These are phyloP conservation scores for Mesodorylaimus sp. DNA, from an alignment of 2,888 invertebrate species.

Conservation along the genomic window DNA sequence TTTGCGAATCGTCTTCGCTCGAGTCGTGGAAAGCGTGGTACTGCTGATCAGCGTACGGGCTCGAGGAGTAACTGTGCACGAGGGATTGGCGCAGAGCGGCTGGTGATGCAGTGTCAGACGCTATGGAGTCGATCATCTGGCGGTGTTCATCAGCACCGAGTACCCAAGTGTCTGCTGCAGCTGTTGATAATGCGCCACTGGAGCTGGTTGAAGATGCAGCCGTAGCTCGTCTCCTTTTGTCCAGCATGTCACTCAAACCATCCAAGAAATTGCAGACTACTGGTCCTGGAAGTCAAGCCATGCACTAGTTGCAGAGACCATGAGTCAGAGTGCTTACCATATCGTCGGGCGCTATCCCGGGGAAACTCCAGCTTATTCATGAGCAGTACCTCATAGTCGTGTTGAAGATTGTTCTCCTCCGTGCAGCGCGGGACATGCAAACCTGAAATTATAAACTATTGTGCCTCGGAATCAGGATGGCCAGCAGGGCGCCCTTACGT, in stretches of 20 bases:
- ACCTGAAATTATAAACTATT: constrained; percentile 12
- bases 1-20: too few species aligned
- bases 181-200: background rate
- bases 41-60: background rate
- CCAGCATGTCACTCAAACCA: constrained; percentile 14
- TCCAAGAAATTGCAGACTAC: constrained; percentile 26
- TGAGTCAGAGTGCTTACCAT: constrained; percentile 13
- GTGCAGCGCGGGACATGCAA: constrained; percentile 16
- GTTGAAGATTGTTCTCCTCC: constrained; percentile 14
- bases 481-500: background rate
- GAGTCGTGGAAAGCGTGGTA: background rate
- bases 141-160: background rate
- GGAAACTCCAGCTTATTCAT: constrained; percentile 15
- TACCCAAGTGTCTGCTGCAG: background rate
- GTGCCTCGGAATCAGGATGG: too few species aligned
- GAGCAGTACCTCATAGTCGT: constrained; percentile 13
- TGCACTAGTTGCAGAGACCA: background rate
- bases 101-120: background rate
- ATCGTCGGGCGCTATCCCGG: constrained; percentile 14
- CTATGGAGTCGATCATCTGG: background rate
- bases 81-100: background rate
- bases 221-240: background rate
- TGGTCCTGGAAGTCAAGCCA: constrained; percentile 17
- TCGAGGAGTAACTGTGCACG: background rate
- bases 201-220: background rate